phyloP scores from a whole-genome alignment of 1,140 invertebrate genomes.

The Dinoponera quadriceps region DNA sequence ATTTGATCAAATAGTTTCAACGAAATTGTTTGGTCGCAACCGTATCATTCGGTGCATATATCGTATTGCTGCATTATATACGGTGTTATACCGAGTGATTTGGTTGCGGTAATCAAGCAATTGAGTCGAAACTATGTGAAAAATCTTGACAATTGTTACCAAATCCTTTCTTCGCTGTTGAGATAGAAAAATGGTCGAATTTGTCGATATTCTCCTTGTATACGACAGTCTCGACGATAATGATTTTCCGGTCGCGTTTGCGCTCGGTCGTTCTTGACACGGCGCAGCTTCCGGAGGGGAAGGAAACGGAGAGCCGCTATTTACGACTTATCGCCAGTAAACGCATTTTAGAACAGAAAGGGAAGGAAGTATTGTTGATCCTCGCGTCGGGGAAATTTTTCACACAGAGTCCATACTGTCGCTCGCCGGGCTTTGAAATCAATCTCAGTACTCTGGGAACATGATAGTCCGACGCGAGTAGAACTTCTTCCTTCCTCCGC shows the following conservation, averaged over 20 bases:
- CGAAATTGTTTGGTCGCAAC: no score
- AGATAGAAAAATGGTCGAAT: no score
- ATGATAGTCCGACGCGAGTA: constrained; percentile 58
- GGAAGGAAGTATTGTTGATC: constrained; percentile 57
- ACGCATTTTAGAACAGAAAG: constrained; percentile 38
- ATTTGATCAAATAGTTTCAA: no score
- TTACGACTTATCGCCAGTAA: constrained; percentile 41
- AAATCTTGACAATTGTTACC: no score
- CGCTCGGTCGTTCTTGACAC: constrained; percentile 3
- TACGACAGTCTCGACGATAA: background rate
- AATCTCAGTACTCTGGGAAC: constrained; percentile 60
- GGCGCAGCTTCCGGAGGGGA: background rate
- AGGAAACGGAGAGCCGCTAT: constrained; percentile 15
- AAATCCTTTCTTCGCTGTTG: no score
- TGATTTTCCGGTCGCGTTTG: background rate
- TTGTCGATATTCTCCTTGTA: no score
- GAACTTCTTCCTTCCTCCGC: constrained; percentile 55
- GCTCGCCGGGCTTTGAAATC: constrained; percentile 54
- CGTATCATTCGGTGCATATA: no score
- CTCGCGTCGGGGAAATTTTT: constrained; percentile 44
- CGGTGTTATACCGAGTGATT: no score
- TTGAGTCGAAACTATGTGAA: no score
- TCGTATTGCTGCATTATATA: no score
- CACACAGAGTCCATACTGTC: constrained; percentile 48
- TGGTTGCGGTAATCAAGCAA: no score